phyloP scores from a whole-genome alignment of 2,797 vertebrate genomes.

The Cossypha polioptera region DNA sequence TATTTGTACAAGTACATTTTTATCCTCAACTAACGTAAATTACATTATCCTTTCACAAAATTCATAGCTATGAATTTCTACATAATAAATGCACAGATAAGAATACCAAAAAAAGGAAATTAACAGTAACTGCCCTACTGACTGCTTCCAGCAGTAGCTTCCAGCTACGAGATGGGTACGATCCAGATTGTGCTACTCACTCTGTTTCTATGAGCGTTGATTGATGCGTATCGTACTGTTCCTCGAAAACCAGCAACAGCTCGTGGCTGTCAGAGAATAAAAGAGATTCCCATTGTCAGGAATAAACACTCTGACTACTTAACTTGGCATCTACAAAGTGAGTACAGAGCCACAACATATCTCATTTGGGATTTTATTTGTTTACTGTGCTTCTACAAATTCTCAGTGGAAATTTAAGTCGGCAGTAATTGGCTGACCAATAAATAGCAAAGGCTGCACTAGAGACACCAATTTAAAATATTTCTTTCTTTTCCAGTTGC shows the following conservation, averaged over 20 bases:
- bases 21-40: not conserved
- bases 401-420: not conserved
- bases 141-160: not conserved
- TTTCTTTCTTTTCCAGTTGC: not conserved
- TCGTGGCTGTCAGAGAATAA: conserved; percentile 83
- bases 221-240: conserved; percentile 94
- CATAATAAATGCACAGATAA: not conserved
- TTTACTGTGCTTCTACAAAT: not conserved
- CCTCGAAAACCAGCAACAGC: conserved; percentile 85
- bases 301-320: not conserved
- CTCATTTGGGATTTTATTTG: not conserved
- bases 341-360: not conserved
- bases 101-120: not conserved
- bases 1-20: not conserved
- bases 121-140: not conserved
- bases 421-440: not conserved
- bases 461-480: not conserved
- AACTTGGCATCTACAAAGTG: not conserved
- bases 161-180: not conserved
- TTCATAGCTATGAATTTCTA: not conserved
- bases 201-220: conserved; percentile 98
- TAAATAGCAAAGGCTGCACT: not conserved
- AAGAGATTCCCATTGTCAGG: not conserved
- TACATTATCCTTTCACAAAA: not conserved
- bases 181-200: conserved; percentile 72